These are phyloP conservation scores for Rhamphomyia laevipes DNA, from an alignment of 2,888 invertebrate species.

Conservation along the genomic window DNA sequence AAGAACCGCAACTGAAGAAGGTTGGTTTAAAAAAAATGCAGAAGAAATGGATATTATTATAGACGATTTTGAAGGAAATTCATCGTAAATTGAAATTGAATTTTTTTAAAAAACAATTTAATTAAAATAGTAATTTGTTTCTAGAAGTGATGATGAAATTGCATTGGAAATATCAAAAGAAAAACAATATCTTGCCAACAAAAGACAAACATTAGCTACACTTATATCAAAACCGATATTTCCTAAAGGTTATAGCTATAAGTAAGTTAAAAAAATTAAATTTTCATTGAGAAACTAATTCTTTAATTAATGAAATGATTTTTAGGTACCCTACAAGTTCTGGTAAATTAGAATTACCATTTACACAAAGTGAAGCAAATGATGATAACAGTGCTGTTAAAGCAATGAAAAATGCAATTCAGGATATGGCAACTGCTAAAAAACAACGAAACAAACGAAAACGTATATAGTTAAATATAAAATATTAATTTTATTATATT, in stretches of 20 bases:
- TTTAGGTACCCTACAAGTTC: slow-evolving; percentile 36
- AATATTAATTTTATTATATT: too few relatives aligned
- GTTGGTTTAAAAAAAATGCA: slow-evolving; percentile 79
- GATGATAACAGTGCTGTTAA: slow-evolving; percentile 38
- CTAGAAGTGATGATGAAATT: slow-evolving; percentile 28
- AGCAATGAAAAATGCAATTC: slow-evolving; percentile 42
- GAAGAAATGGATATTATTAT: slow-evolving; percentile 85
- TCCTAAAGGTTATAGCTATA: slow-evolving; percentile 54
- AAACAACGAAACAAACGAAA: slow-evolving; percentile 34
- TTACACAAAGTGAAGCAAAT: slow-evolving; percentile 21
- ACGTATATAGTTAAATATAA: too few relatives aligned
- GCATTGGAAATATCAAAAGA: slow-evolving; percentile 22
- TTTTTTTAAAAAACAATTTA: not conserved
- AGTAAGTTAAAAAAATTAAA: slow-evolving; percentile 32
- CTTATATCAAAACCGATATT: slow-evolving; percentile 50
- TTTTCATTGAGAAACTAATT: not conserved
- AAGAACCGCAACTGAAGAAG: slow-evolving; percentile 53
- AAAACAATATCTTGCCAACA: slow-evolving; percentile 39
- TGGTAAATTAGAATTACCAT: slow-evolving; percentile 24
- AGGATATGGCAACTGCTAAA: slow-evolving; percentile 36
- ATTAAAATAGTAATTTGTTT: not conserved
- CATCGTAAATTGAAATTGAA: slow-evolving; percentile 24
- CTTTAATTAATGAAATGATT: not conserved
- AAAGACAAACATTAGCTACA: slow-evolving; percentile 41
- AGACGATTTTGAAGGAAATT: slow-evolving; percentile 48